Evolutionary conservation across 2,113 vertebrate genomes (phyloP).

Genomic region (Cervus canadensis): DNA sequence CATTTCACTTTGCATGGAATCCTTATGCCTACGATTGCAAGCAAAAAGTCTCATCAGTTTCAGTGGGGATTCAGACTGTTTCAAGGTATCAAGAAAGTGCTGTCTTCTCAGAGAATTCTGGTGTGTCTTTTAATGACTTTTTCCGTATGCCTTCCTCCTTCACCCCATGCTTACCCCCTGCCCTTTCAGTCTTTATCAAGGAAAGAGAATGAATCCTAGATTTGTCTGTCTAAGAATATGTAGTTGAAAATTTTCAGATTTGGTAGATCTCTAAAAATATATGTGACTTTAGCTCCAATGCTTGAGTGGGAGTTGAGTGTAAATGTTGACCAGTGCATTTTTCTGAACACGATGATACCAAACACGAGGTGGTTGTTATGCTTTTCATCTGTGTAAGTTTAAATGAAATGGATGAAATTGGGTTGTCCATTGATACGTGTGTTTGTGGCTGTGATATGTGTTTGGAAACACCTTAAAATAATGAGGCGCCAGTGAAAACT

Average conservation of each 20-base stretch:
- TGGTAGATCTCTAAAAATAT: neutral
- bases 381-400: neutral
- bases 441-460: neutral
- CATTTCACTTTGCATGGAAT: neutral
- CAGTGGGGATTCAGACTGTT: neutral
- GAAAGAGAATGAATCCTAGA: neutral
- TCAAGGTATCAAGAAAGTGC: neutral
- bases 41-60: neutral
- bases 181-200: neutral
- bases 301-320: neutral
- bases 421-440: neutral
- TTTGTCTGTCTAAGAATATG: neutral
- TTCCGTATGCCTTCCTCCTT: neutral
- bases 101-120: neutral
- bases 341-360: neutral
- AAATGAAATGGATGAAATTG: neutral
- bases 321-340: neutral
- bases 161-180: neutral
- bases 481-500: neutral
- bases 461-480: neutral
- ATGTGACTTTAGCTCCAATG: neutral
- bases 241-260: neutral
- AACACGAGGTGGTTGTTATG: neutral
- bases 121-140: neutral
- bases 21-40: neutral